A percentile compares a stretch with the other conserved stretches of the same genome.
Evolutionary conservation across 1,140 invertebrate species (phyloP).

Genomic region (Dufourea novaeangliae): DNA sequence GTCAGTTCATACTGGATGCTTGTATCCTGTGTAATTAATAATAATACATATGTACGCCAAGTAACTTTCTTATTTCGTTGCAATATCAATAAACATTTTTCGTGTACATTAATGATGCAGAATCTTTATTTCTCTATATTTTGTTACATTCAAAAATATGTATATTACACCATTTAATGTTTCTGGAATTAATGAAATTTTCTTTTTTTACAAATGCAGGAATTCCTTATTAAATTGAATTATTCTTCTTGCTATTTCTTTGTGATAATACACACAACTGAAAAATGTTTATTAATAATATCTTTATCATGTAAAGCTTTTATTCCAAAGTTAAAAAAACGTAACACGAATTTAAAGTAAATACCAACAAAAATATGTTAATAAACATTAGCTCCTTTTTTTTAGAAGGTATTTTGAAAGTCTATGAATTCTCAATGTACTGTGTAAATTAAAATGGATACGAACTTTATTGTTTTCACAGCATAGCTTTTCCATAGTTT

Average conservation of each 20-base stretch:
- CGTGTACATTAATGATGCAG: background rate
- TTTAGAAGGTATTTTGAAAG: background rate
- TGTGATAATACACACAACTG: slow-evolving; percentile 54
- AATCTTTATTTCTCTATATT: slow-evolving; percentile 37
- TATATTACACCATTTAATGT: background rate
- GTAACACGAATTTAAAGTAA: background rate
- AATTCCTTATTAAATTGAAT: slow-evolving; percentile 33
- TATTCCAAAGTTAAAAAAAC: background rate
- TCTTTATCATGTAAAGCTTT: background rate
- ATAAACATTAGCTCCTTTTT: background rate
- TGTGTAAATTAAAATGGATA: slow-evolving; percentile 13
- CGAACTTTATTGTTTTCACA: slow-evolving; percentile 40
- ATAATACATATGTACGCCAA: background rate
- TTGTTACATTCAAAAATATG: slow-evolving; percentile 24
- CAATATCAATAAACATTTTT: slow-evolving; percentile 49
- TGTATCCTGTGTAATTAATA: slow-evolving; percentile 28
- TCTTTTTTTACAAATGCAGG: slow-evolving; percentile 19
- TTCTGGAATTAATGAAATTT: background rate
- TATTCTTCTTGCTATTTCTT: slow-evolving; percentile 41
- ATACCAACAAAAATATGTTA: slow-evolving; percentile 10
- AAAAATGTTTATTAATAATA: slow-evolving; percentile 58
- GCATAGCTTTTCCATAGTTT: slow-evolving; percentile 56
- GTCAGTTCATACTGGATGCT: slow-evolving; percentile 58
- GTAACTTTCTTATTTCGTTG: background rate
- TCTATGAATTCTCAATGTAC: background rate